These are phyloP conservation scores for Orchestes rusci DNA, from an alignment of 2,888 invertebrate genomes.

Conservation along the genomic window DNA sequence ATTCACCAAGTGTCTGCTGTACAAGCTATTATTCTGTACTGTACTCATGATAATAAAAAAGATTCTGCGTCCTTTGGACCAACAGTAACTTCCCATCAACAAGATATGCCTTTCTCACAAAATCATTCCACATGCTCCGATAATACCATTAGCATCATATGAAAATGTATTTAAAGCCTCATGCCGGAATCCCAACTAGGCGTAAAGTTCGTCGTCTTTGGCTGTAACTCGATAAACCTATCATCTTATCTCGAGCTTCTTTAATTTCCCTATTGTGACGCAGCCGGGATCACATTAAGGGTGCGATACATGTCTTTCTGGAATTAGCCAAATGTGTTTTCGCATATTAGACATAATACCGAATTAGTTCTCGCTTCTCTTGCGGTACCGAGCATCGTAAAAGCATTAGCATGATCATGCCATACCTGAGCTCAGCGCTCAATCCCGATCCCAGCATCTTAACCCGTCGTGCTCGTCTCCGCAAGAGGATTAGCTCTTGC, in stretches of 20 bases:
- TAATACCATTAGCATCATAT: no score
- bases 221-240: conserved; percentile 20
- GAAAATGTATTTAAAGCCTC: no score
- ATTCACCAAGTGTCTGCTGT: no score
- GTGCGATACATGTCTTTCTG: conserved; percentile 31
- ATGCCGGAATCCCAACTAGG: no score
- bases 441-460: conserved; percentile 33
- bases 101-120: no score
- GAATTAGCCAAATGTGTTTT: conserved; percentile 42
- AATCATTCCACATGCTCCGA: no score
- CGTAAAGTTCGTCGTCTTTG: conserved; percentile 14
- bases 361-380: conserved; percentile 42
- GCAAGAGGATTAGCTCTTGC: conserved; percentile 46
- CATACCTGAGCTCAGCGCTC: conserved; percentile 37
- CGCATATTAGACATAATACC: conserved; percentile 44
- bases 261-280: conserved; percentile 25
- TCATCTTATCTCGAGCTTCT: conserved; percentile 22
- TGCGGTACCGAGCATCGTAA: conserved; percentile 43
- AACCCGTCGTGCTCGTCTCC: conserved; percentile 41
- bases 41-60: no score
- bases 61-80: no score
- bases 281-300: conserved; percentile 26
- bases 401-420: conserved; percentile 46
- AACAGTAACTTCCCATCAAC: no score
- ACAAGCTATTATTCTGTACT: no score